Evolutionary conservation across 1,140 invertebrate species (phyloP), one percentile per base, ranked within the genome.

Genomic region (Ooceraea biroi): DNA sequence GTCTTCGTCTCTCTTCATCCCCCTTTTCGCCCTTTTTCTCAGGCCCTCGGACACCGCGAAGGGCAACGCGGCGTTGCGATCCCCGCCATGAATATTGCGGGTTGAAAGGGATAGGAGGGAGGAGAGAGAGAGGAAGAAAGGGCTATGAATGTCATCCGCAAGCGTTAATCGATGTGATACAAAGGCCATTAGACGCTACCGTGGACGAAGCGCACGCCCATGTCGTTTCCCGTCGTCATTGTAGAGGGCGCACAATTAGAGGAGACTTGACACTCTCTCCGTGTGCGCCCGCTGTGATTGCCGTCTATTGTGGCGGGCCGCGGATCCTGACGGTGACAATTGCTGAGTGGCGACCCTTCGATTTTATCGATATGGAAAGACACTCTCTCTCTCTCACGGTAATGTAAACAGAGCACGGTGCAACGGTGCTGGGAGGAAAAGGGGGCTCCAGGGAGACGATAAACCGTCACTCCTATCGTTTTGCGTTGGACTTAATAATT

Each of bases 111-210:
- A 7, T 7, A 52, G n/a, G 77, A 8, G 52, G 48, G 50, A 19
- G 0, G 73, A 41, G 68, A 17, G n/a, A 41, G 41, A 25, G 68
- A 65, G 57, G 44, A 17, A 55, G 41, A 41, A 74, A 74, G 61
- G 77, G 88, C 78, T 88, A 90, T 91, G 86, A 90, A 90, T 88
- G 89, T 89, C 90, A 89, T 89, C 88, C 89, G 85, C 89, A 89
- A 89, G 87, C 89, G 88, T 91, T 91, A 91, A 91, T 91, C 90
- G 90, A 87, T 83, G 90, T 87, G 85, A 88, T 91, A 88, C 88
- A 87, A 88, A 90, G 89, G 63, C 89, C 89, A 90, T 89, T 90
- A 88, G 89, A 84, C 72, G 76, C 76, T 85, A 84, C 71, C 83
- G 48, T 65, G 60, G 83, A 73, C 55, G 86, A 50, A 52, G 50